A percentile compares a stretch with the other conserved stretches of the same genome.
phyloP scores from a whole-genome alignment of 2,797 vertebrate species.

The Tapera naevia region DNA sequence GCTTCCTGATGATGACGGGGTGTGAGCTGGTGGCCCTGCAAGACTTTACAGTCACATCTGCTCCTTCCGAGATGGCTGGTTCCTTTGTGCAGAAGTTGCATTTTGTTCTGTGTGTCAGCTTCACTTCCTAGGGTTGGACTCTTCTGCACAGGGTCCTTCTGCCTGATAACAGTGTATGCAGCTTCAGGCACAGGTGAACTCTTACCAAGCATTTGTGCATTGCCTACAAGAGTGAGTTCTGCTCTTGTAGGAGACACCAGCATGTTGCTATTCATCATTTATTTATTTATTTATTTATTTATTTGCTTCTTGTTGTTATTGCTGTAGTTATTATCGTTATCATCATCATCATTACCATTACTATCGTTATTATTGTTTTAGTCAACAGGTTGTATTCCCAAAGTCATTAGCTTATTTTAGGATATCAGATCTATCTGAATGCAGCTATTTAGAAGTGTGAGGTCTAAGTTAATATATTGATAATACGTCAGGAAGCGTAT shows the following conservation, averaged over 20 bases:
- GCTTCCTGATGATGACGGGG: not conserved
- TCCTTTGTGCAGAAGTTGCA: not conserved
- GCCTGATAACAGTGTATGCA: not conserved
- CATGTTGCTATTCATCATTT: not conserved
- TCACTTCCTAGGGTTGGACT: not conserved
- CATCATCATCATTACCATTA: too few species aligned
- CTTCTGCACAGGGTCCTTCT: not conserved
- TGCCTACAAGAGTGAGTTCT: not conserved
- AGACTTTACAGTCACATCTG: not conserved
- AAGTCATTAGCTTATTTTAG: not conserved
- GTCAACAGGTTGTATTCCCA: not conserved
- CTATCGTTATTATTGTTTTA: not conserved
- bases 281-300: too few species aligned
- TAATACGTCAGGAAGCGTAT: not conserved
- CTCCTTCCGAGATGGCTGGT: not conserved
- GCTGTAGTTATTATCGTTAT: fast-evolving
- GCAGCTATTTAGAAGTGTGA: not conserved
- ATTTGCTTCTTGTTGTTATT: too few species aligned
- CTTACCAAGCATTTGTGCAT: not conserved
- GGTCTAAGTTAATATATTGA: not conserved
- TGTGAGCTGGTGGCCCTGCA: not conserved
- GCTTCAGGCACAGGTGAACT: not conserved
- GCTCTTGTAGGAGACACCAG: not conserved
- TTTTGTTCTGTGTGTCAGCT: not conserved
- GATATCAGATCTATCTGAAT: not conserved